Percentiles rank a stretch among this genome's conserved stretches.
Conservation (phyloP, 2,888 invertebrate genomes). For the Dexiosoma caninum region DNA sequence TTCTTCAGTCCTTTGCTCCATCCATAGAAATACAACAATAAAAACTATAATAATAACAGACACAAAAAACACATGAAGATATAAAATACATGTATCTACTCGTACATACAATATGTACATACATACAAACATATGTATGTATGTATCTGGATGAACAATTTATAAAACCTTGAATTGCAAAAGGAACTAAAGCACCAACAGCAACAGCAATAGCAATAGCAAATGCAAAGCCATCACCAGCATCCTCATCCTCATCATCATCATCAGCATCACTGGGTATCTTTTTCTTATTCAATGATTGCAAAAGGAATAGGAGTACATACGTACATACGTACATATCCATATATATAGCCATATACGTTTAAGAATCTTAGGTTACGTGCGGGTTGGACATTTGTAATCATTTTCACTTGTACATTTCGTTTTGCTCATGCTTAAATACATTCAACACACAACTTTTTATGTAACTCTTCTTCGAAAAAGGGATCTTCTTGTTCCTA, state of each 20-base stretch:
- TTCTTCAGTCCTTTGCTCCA: constrained; percentile 10
- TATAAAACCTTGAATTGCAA: constrained; percentile 41
- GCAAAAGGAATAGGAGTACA: neutral
- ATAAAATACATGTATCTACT: no score
- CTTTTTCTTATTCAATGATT: constrained; percentile 11
- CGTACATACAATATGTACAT: no score
- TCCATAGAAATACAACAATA: constrained; percentile 36
- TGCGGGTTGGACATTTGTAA: constrained; percentile 62
- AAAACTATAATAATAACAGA: no score
- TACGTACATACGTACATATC: neutral
- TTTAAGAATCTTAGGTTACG: constrained; percentile 56
- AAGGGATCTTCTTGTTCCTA: neutral
- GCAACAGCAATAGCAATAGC: neutral
- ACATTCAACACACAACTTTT: constrained; percentile 39
- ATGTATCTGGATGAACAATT: neutral
- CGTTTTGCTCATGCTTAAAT: constrained; percentile 42
- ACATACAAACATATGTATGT: neutral
- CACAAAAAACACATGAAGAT: neutral
- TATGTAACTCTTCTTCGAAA: neutral
- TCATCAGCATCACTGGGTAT: no score
- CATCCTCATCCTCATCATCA: neutral
- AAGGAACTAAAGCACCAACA: constrained; percentile 5
- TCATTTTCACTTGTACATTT: constrained; percentile 57
- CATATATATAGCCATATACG: neutral
- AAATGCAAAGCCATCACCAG: neutral